phyloP scores from a whole-genome alignment of 2,113 vertebrate species.

The Petrocephalus microphthalmus region DNA sequence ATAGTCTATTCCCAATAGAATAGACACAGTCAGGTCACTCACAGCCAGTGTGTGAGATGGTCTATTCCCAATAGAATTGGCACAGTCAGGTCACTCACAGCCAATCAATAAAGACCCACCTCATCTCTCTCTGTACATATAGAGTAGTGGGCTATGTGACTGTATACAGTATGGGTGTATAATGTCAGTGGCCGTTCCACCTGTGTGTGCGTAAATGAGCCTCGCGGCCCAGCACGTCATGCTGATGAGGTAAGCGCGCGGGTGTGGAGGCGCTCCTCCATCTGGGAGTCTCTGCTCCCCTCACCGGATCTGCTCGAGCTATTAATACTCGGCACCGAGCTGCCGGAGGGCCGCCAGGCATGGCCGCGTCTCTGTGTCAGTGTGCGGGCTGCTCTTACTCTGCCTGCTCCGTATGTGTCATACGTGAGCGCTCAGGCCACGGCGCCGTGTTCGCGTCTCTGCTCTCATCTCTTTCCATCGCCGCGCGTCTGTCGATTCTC shows the following conservation, averaged over 20 bases:
- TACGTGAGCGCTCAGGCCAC: not conserved
- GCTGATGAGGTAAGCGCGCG: not conserved
- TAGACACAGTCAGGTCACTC: not conserved
- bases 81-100: not conserved
- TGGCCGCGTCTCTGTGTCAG: not conserved
- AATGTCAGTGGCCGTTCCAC: not conserved
- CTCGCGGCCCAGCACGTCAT: not conserved
- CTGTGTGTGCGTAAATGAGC: not conserved
- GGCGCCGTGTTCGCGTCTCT: not conserved
- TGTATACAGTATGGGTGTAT: not conserved
- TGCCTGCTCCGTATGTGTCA: not conserved
- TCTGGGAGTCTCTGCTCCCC: not conserved
- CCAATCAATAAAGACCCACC: not conserved
- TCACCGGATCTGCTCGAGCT: not conserved
- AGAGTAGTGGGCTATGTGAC: not conserved
- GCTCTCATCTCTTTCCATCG: not conserved
- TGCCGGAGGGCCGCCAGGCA: not conserved
- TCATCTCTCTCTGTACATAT: not conserved
- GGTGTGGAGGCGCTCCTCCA: not conserved
- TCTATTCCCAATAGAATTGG: not conserved
- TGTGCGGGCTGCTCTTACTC: slow-evolving; percentile 1
- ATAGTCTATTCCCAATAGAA: not conserved
- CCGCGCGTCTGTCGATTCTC: not conserved
- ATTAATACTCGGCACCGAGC: not conserved
- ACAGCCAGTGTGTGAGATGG: not conserved